A percentile compares a stretch with the other conserved stretches of the same genome.
Conservation (phyloP, 2,113 vertebrate species). For the Dicaeum eximium region DNA sequence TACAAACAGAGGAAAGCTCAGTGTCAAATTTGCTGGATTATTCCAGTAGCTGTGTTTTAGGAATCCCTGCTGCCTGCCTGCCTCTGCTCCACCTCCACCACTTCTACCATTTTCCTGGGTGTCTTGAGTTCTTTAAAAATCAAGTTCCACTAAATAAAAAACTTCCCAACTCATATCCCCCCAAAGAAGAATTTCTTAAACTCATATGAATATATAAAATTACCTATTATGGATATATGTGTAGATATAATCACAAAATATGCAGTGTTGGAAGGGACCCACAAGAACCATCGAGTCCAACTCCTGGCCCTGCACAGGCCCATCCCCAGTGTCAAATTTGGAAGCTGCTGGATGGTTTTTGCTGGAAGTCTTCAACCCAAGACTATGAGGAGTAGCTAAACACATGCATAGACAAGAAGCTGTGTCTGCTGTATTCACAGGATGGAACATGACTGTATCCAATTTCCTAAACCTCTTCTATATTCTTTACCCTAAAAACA, state of each 20-base stretch:
- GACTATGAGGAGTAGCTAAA: background rate
- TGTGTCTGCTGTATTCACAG: background rate
- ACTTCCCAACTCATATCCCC: background rate
- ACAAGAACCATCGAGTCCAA: background rate
- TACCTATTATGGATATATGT: background rate
- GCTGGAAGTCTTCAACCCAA: background rate
- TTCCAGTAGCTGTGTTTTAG: background rate
- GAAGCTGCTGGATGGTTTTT: background rate
- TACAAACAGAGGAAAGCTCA: background rate
- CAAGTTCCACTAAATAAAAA: background rate
- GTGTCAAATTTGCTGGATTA: background rate
- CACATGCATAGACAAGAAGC: background rate
- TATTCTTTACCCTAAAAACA: background rate
- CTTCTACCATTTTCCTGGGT: background rate
- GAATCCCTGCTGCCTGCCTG: background rate
- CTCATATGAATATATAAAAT: background rate
- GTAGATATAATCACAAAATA: background rate
- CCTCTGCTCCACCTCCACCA: background rate
- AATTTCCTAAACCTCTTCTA: background rate
- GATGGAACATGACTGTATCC: background rate
- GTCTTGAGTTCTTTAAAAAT: background rate
- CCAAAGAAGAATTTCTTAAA: background rate
- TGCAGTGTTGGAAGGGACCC: background rate
- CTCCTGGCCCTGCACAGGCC: background rate
- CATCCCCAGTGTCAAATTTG: background rate